A percentile compares a stretch with the other conserved stretches of the same genome.
Conservation (phyloP, 2,113 vertebrate genomes). For the Narcine bancroftii region DNA sequence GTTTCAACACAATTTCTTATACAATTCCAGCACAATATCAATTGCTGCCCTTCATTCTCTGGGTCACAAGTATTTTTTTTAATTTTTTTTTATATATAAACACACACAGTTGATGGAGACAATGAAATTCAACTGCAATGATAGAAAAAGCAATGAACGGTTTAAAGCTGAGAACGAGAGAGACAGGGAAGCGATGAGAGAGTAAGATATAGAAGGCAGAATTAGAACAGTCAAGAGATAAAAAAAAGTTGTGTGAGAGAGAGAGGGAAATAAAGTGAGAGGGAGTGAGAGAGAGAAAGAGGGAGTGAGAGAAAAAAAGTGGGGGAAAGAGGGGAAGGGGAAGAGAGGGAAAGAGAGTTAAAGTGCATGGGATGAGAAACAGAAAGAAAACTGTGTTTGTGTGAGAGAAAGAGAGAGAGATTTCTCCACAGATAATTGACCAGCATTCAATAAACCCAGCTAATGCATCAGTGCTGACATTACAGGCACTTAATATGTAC, state of each 20-base stretch:
- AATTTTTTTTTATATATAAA: no score
- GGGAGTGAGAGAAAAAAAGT: not conserved
- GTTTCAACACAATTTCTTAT: not conserved
- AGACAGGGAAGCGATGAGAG: no score
- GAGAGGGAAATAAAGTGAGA: no score
- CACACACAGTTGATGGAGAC: not conserved
- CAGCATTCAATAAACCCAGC: not conserved
- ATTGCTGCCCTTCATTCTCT: not conserved
- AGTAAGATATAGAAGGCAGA: no score
- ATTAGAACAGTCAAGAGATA: no score
- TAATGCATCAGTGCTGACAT: constrained; percentile 5
- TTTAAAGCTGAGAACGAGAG: not conserved
- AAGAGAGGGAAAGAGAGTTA: not conserved
- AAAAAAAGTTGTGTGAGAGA: no score
- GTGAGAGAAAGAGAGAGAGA: not conserved
- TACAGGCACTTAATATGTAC: constrained; percentile 15
- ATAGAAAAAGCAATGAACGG: not conserved
- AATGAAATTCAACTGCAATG: not conserved
- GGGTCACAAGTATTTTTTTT: not conserved
- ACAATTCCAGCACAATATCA: not conserved
- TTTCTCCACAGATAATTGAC: not conserved
- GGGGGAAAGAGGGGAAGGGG: not conserved
- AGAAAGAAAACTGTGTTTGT: no score
- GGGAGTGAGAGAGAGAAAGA: no score
- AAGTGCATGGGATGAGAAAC: no score